Evolutionary conservation across 2,888 invertebrate species (phyloP), one percentile per base, ranked within the genome.

Genomic region (Drosophila melanosoma): DNA sequence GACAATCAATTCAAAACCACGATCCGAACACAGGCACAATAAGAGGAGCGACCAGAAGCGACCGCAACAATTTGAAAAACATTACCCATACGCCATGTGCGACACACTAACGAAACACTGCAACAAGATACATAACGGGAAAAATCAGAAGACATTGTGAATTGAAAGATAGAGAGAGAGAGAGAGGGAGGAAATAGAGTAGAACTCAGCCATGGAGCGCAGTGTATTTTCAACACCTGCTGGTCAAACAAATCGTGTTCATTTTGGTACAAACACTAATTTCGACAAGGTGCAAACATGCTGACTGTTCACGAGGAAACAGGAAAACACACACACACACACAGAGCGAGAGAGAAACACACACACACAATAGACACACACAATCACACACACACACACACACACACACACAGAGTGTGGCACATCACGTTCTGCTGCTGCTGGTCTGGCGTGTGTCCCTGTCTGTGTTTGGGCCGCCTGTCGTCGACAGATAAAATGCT

Each of bases 241-340:
- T 84, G 87, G 85, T 81, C 85, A 82, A 81, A 85, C 82, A 89
- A 89, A 89, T 83, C 89, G 82, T 89, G 89, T 89, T 89, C 84
- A 88, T 85, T 88, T 88, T 59, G 85, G 77, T 76, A 81, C 82
- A 84, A 84, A 89, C 89, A 85, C 86, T 87, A 89, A 86, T 87
- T 89, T 87, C 86, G 87, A 89, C 89, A 89, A 85, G 89, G 89
- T 89, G 89, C 89, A 86, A 86, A 86, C 86, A 85, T 84, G 89
- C 87, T 82, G 82, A 83, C 85, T 70, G 67, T 68, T 59, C 52
- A 33, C 23, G 54, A 74, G 63, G 61, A n/a, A 61, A 15, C 45
- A 74, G 48, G 33, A 57, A 52, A 56, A 52, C 42, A 74, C 20
- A 56, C 45, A 48, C 17, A 52, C 42, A 74, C 20, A 56, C 45